Percentiles rank a stretch among this genome's conserved stretches.
phyloP scores from a whole-genome alignment of 1,140 invertebrate species.

The Octopus sinensis region DNA sequence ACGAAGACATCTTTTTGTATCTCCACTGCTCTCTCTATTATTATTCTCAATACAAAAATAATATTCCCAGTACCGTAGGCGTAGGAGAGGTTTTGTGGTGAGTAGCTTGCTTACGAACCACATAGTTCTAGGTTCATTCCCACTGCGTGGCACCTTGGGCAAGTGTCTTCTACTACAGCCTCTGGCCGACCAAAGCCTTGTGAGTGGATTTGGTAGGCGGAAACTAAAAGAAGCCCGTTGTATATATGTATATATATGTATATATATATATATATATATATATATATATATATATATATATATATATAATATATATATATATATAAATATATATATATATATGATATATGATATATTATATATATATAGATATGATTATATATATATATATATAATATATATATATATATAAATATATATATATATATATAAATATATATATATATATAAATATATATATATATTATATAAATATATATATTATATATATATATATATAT shows the following conservation, averaged over 20 bases:
- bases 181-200: not conserved
- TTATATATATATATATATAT: slow-evolving; percentile 5
- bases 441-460: not conserved
- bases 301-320: not conserved
- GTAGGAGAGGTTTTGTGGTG: not conserved
- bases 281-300: not conserved
- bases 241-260: not conserved
- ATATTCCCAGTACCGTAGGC: not conserved
- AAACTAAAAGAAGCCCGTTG: no score
- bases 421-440: not conserved
- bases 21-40: no score
- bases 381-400: not conserved
- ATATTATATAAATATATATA: not conserved
- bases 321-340: slow-evolving; percentile 11
- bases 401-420: slow-evolving; percentile 1
- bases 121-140: not conserved
- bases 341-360: not conserved
- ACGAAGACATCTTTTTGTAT: no score
- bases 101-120: not conserved
- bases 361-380: not conserved
- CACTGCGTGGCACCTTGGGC: not conserved
- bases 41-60: not conserved
- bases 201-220: no score
- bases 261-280: not conserved
- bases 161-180: not conserved